Conservation (phyloP, 2,113 vertebrate genomes). For the Propithecus coquereli region DNA sequence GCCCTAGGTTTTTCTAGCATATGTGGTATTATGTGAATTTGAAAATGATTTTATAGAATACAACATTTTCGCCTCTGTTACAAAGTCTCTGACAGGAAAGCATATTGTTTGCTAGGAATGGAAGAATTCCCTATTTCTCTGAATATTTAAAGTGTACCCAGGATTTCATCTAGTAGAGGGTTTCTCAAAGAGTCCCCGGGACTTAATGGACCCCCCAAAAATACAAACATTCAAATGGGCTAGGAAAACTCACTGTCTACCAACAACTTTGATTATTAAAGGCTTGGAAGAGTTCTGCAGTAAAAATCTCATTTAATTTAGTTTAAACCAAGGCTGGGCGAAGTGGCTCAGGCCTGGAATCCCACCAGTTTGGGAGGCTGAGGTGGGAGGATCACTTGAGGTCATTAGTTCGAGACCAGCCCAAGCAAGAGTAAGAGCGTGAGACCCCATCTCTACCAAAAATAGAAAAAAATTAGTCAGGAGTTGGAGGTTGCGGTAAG, state of each 20-base stretch:
- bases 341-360: too few relatives aligned
- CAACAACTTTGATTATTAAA: background rate
- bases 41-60: background rate
- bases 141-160: background rate
- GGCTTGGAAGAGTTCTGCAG: background rate
- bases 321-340: background rate
- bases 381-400: too few relatives aligned
- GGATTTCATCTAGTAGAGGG: background rate
- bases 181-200: background rate
- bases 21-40: background rate
- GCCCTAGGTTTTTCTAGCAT: background rate
- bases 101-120: background rate
- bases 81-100: background rate
- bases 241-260: background rate
- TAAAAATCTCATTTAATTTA: conserved; percentile 9
- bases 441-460: too few relatives aligned
- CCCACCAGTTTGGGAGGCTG: too few relatives aligned
- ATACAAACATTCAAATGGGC: background rate
- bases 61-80: background rate
- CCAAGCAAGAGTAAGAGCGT: too few relatives aligned
- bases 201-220: background rate
- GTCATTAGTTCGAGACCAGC: too few relatives aligned
- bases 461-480: too few relatives aligned
- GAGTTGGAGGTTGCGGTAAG: too few relatives aligned
- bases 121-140: background rate